Evolutionary conservation across 2,888 invertebrate species (phyloP).

Genomic region (Oithona nana): DNA sequence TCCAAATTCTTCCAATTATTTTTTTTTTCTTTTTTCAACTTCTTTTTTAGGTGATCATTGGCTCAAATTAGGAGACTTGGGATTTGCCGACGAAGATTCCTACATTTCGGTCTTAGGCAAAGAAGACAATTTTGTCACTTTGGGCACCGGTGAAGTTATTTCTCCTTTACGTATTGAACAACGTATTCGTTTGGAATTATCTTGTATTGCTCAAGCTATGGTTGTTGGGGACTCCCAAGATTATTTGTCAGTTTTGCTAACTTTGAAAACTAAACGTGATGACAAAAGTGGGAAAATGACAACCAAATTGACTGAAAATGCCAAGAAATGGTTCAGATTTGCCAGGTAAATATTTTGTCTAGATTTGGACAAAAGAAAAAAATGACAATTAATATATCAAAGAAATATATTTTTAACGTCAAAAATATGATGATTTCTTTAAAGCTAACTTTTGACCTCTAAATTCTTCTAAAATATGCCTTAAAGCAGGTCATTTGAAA

Average conservation of each 20-base stretch:
- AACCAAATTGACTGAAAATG: conserved; percentile 3
- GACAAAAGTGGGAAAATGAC: background rate
- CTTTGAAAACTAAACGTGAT: conserved; percentile 31
- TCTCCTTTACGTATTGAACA: conserved; percentile 45
- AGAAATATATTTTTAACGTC: too few relatives aligned
- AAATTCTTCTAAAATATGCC: too few relatives aligned
- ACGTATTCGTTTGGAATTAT: conserved; percentile 50
- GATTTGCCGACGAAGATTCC: conserved; percentile 50
- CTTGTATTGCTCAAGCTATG: conserved; percentile 57
- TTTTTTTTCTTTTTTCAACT: too few relatives aligned
- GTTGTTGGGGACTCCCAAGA: conserved; percentile 68
- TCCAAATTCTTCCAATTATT: too few relatives aligned
- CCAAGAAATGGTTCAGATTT: conserved; percentile 4
- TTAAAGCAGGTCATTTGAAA: too few relatives aligned
- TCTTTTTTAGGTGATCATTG: too few relatives aligned
- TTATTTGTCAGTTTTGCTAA: conserved; percentile 60
- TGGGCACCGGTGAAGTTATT: conserved; percentile 2
- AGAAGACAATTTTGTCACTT: background rate
- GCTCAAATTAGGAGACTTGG: conserved; percentile 72
- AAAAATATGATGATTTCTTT: too few relatives aligned
- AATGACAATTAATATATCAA: too few relatives aligned
- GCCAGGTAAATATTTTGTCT: background rate
- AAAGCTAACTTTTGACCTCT: too few relatives aligned
- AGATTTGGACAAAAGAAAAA: too few relatives aligned
- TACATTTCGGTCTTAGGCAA: conserved; percentile 51